Conservation (phyloP, 2,888 invertebrate species). For the Epirrhoe alternata region DNA sequence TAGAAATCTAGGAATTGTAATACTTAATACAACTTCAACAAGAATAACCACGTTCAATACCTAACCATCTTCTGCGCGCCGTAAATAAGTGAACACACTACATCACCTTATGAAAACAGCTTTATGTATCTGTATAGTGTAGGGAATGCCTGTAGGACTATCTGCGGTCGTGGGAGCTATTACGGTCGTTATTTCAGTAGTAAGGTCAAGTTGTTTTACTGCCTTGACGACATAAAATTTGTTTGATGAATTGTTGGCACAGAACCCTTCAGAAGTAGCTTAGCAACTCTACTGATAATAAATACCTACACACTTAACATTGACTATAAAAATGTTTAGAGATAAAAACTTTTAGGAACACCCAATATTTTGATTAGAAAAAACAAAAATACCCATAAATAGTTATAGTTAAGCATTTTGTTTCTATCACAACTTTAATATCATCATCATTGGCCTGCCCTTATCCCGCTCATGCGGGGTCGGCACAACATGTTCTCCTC, state of each 20-base stretch:
- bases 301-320: background rate
- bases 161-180: constrained; percentile 43
- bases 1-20: no score
- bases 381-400: no score
- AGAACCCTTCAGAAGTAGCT: constrained; percentile 13
- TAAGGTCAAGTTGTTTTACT: constrained; percentile 47
- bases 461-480: no score
- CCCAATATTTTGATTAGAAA: no score
- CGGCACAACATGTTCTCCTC: no score
- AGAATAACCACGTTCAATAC: background rate
- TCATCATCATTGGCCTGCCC: no score
- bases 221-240: constrained; percentile 40
- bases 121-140: constrained; percentile 21
- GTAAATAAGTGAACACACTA: background rate
- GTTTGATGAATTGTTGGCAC: constrained; percentile 36
- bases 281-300: background rate
- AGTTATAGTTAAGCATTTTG: no score
- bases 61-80: background rate
- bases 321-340: no score
- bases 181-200: constrained; percentile 42
- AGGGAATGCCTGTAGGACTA: constrained; percentile 38
- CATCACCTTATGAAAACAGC: background rate
- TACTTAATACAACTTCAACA: no score
- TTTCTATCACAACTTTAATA: no score
- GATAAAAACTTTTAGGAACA: no score